Evolutionary conservation across 2,113 vertebrate genomes (phyloP).

Genomic region (Bujurquina vittata): DNA sequence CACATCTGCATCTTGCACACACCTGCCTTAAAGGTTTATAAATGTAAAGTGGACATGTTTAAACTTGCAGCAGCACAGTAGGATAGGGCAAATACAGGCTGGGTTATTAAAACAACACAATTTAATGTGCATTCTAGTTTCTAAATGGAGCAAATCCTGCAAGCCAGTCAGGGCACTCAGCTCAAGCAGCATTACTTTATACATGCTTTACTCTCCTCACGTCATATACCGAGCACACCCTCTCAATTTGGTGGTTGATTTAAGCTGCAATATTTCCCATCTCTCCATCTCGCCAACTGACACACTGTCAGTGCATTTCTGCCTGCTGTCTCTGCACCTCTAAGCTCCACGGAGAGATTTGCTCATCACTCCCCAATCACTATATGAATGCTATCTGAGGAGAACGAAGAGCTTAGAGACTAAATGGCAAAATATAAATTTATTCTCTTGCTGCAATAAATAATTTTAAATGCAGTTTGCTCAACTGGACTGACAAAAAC

Average conservation of each 20-base stretch:
- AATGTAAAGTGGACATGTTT: background rate
- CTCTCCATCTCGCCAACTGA: background rate
- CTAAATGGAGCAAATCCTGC: background rate
- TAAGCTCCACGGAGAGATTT: background rate
- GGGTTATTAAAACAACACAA: background rate
- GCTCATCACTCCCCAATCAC: background rate
- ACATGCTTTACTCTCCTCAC: background rate
- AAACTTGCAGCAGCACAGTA: background rate
- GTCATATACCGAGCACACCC: background rate
- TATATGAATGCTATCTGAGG: background rate
- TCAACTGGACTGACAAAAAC: background rate
- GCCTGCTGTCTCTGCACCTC: background rate
- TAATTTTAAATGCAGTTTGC: background rate
- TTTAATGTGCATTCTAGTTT: background rate
- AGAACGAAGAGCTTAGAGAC: background rate
- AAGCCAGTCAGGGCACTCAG: background rate
- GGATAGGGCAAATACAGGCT: background rate
- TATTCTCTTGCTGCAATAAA: background rate
- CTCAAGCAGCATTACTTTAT: background rate
- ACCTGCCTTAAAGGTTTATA: slow-evolving; percentile 17
- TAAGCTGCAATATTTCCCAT: background rate
- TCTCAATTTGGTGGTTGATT: background rate
- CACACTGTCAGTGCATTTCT: background rate
- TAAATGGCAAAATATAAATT: background rate
- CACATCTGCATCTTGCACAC: slow-evolving; percentile 22